Evolutionary conservation across 2,888 invertebrate species (phyloP).

Genomic region (Agonopterix arenella): DNA sequence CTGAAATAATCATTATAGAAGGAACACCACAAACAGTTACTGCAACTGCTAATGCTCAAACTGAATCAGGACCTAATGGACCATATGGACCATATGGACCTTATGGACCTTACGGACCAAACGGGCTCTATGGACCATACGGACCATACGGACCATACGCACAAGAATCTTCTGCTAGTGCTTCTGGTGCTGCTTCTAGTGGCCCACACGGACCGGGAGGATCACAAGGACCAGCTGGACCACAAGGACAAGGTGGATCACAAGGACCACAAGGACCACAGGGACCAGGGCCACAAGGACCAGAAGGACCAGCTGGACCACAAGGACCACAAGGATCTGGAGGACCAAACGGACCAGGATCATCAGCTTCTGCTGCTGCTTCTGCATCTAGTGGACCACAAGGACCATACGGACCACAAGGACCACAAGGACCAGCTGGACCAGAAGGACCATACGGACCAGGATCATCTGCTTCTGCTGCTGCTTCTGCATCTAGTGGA

Average conservation of each 20-base stretch:
- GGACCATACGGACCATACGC: background rate
- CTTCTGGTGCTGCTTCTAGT: background rate
- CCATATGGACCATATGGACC: slow-evolving; percentile 1
- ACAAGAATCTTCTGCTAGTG: slow-evolving; percentile 3
- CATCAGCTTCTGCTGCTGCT: slow-evolving; percentile 3
- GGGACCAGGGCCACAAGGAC: background rate
- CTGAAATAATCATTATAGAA: no score
- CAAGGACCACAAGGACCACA: background rate
- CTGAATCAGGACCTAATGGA: background rate
- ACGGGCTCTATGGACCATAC: background rate
- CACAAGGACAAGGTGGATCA: background rate
- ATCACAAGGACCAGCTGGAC: background rate
- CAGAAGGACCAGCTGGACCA: background rate
- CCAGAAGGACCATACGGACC: background rate
- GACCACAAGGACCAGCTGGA: slow-evolving; percentile 6
- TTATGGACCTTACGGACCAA: no score
- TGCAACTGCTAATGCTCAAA: background rate
- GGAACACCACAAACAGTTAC: background rate
- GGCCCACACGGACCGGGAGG: background rate
- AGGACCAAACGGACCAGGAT: background rate
- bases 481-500: no score
- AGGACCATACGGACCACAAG: slow-evolving; percentile 1
- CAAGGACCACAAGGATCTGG: no score
- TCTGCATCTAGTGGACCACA: slow-evolving; percentile 1
- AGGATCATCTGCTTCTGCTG: no score